phyloP scores from a whole-genome alignment of 1,140 invertebrate species.

The Planococcus citri region DNA sequence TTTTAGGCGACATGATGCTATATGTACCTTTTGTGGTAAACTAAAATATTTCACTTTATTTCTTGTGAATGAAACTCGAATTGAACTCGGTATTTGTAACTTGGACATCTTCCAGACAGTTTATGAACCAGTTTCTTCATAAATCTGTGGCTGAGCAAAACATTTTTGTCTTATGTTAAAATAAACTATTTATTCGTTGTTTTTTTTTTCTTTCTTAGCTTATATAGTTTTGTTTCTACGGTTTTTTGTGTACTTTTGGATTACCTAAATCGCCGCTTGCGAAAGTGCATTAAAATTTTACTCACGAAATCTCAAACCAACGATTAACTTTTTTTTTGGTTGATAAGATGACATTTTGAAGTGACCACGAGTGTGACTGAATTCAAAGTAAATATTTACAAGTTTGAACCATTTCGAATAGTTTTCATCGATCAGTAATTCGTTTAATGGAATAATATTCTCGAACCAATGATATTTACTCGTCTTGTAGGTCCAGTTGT shows the following conservation, averaged over 20 bases:
- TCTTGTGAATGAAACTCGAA: slow-evolving; percentile 15
- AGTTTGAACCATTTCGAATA: too few relatives aligned
- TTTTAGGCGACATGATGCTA: not conserved
- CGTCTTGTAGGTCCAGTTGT: too few relatives aligned
- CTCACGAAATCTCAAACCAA: too few relatives aligned
- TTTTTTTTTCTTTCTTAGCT: not conserved
- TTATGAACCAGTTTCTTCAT: slow-evolving; percentile 20
- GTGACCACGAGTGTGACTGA: too few relatives aligned
- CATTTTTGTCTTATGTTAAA: slow-evolving; percentile 13
- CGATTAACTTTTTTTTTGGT: too few relatives aligned
- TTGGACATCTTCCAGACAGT: slow-evolving; percentile 19
- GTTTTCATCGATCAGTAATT: too few relatives aligned
- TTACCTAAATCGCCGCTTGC: not conserved
- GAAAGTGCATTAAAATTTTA: not conserved
- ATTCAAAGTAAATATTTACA: too few relatives aligned
- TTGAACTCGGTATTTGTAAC: slow-evolving; percentile 14
- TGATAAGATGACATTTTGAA: too few relatives aligned
- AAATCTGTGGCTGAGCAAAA: slow-evolving; percentile 3
- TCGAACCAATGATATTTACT: too few relatives aligned
- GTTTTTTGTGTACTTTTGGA: not conserved
- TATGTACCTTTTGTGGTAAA: slow-evolving; percentile 13
- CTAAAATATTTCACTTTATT: not conserved
- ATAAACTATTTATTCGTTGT: slow-evolving; percentile 10
- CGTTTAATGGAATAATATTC: too few relatives aligned
- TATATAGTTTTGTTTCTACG: not conserved